Evolutionary conservation across 1,140 invertebrate genomes (phyloP), one percentile per base, ranked within the genome.

Genomic region (Sycophaga agraensis): DNA sequence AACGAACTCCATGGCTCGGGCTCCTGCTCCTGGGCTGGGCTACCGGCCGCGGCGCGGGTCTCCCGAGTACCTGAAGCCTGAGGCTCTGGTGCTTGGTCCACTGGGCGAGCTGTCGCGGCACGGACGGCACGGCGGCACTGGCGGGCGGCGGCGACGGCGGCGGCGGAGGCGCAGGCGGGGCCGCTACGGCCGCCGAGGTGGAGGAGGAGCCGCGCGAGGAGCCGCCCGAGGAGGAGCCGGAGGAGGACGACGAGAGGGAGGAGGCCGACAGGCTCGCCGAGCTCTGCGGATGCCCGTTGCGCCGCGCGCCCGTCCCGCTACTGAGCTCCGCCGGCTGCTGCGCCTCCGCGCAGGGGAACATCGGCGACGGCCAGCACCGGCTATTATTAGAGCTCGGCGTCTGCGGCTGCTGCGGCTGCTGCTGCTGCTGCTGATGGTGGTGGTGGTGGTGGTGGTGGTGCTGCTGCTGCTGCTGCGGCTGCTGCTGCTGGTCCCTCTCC

Each of bases 31-130:
- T 45, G 24, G 24, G 4, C 1, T 11, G 19, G 40, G 12, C n/a
- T n/a, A n/a, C n/a, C n/a, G n/a, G 19, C 2, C 17, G 21, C 4
- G 1, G 16, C 26, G 31, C 26, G 48, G 26, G 9, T 24, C 11
- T 14, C 9, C 1, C 26, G 24, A 2, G 16, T 76, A 79, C 77
- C 77, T 79, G 77, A 35, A 79, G 69, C 69, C 75, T 73, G 48
- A 76, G 72, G 61, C 76, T 77, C 48, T 77, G 75, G 65, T 78
- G 75, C 65, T 77, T 78, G 58, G 76, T 77, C 77, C 77, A 79
- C 70, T 79, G 77, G 39, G 76, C 75, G 68, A 78, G 71, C 65
- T 78, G 75, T 61, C 74, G 73, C 53, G 76, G 75, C 48, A 77
- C 74, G 28, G 11, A n/a, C n/a, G n/a, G 28, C 53, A 72, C 73